Conservation (phyloP, 2,797 vertebrate species). For the Gymnoscopelus braueri region DNA sequence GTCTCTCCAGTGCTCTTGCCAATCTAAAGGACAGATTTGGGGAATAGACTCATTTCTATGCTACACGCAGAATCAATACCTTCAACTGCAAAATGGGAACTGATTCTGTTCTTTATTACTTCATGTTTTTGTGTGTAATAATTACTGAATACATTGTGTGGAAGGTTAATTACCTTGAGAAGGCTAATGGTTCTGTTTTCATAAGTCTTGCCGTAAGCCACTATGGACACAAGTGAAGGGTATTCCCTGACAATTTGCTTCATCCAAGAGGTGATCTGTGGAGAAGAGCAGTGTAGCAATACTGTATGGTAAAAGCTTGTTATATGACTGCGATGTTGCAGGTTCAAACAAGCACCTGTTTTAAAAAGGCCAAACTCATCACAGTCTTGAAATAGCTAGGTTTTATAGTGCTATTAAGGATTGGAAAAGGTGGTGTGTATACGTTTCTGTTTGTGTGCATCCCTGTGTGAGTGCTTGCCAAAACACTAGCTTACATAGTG, state of each 20-base stretch:
- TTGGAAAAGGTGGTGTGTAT: background rate
- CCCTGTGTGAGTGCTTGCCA: too few species aligned
- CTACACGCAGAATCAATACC: too few species aligned
- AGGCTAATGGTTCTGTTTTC: constrained; percentile 59
- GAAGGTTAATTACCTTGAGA: constrained; percentile 53
- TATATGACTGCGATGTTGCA: too few species aligned
- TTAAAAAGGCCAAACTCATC: background rate
- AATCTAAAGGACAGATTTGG: constrained; percentile 49
- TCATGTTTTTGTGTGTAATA: too few species aligned
- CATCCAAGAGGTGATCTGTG: constrained; percentile 68
- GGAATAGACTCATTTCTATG: too few species aligned
- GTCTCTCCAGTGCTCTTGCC: constrained; percentile 33
- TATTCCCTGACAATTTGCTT: constrained; percentile 25
- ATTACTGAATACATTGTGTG: too few species aligned
- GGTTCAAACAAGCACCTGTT: too few species aligned
- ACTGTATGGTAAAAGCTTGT: background rate
- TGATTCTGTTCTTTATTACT: background rate
- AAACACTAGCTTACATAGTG: too few species aligned
- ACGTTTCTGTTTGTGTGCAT: too few species aligned
- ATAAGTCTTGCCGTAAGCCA: constrained; percentile 61
- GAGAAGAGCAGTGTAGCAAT: background rate
- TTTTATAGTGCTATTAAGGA: too few species aligned
- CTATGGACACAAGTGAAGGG: constrained; percentile 40
- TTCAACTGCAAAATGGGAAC: too few species aligned
- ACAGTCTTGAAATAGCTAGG: background rate